phyloP scores from a whole-genome alignment of 2,888 invertebrate genomes.

The Leucozona laternaria region DNA sequence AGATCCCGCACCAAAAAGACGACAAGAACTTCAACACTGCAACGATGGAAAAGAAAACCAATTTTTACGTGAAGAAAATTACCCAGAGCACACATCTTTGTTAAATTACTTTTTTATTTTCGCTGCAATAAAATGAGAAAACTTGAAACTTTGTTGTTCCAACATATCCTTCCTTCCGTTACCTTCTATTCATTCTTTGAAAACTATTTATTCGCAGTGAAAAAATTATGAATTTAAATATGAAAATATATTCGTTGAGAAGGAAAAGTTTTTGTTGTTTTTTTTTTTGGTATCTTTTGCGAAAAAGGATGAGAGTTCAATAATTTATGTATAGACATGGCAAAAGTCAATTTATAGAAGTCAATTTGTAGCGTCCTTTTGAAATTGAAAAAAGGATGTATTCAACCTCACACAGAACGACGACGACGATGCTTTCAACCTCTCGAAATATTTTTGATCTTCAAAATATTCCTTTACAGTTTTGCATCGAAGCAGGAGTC shows the following conservation, averaged over 20 bases:
- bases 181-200: background rate
- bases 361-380: slow-evolving; percentile 26
- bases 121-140: slow-evolving; percentile 19
- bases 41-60: slow-evolving; percentile 20
- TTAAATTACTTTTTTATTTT: slow-evolving; percentile 7
- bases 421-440: slow-evolving; percentile 36
- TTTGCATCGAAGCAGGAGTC: background rate
- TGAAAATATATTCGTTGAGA: slow-evolving; percentile 5
- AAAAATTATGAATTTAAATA: slow-evolving; percentile 19
- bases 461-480: slow-evolving; percentile 38
- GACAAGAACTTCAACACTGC: background rate
- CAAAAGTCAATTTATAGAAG: slow-evolving; percentile 12
- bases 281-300: background rate
- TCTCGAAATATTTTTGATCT: slow-evolving; percentile 62
- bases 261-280: background rate
- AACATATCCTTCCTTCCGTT: slow-evolving; percentile 8
- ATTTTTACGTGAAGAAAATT: slow-evolving; percentile 21
- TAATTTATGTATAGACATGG: slow-evolving; percentile 7
- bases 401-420: background rate
- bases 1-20: background rate
- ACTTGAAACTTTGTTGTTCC: slow-evolving; percentile 18
- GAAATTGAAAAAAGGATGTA: slow-evolving; percentile 11
- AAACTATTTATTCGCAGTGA: slow-evolving; percentile 20
- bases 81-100: slow-evolving; percentile 26
- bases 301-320: slow-evolving; percentile 4